Conservation (phyloP, 2,888 invertebrate genomes). For the Macaria notata region DNA sequence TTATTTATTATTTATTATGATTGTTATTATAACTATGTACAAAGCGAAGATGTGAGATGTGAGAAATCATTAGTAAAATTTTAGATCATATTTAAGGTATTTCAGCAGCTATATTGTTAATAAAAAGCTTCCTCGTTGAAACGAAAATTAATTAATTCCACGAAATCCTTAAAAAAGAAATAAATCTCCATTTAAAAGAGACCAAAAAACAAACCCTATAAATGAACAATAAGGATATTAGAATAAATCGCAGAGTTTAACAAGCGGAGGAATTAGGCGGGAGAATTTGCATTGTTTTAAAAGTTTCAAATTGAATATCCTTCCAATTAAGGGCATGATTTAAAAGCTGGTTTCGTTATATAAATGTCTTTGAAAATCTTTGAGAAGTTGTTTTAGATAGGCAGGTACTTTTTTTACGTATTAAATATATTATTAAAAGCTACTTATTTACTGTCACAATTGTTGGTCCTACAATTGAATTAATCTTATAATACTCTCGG, state of each 20-base stretch:
- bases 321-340: slow-evolving; percentile 28
- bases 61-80: too few relatives aligned
- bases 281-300: slow-evolving; percentile 45
- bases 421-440: too few relatives aligned
- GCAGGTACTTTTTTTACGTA: too few relatives aligned
- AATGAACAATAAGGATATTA: slow-evolving; percentile 25
- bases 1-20: too few relatives aligned
- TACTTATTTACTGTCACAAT: too few relatives aligned
- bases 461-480: too few relatives aligned
- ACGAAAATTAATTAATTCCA: not conserved
- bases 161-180: slow-evolving; percentile 4
- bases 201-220: slow-evolving; percentile 19
- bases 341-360: slow-evolving; percentile 19
- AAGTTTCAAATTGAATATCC: slow-evolving; percentile 47
- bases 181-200: slow-evolving; percentile 17
- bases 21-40: too few relatives aligned
- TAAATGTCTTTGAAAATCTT: not conserved
- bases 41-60: too few relatives aligned
- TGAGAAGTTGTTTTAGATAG: not conserved
- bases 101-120: too few relatives aligned
- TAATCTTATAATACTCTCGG: too few relatives aligned
- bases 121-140: too few relatives aligned
- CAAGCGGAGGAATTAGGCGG: slow-evolving; percentile 35
- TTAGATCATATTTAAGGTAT: too few relatives aligned
- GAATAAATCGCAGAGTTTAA: slow-evolving; percentile 25